Evolutionary conservation across 2,888 invertebrate genomes (phyloP), one percentile per base, ranked within the genome.

Genomic region (Odontothrips loti): DNA sequence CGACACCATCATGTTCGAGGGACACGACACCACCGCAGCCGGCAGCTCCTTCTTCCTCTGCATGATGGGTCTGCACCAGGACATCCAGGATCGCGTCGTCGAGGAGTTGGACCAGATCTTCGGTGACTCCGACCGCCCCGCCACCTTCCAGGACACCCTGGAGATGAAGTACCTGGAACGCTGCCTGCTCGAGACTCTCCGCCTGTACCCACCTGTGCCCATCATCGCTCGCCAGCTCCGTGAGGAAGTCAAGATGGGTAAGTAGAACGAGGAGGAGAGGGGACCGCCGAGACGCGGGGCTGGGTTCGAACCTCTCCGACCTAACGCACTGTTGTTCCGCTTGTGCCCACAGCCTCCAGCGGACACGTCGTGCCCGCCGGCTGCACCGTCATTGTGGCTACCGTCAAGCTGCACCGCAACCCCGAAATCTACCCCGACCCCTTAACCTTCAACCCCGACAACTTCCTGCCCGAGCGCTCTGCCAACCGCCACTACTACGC

Each of bases 1-100:
- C 0, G 94, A 95, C 85, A 95, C 95, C 0, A 95, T 95, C 82
- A 95, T 95, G 95, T 95, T 95, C 86, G 94, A 97, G 91, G 94
- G 94, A 3, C 95, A 95, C 86, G 95, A 95, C 85, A 95, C 95
- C 11, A 95, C 94, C 0, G 93, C 95, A 15, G 94, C 96, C 51
- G 96, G 94, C 0, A 94, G 96, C 83, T 95, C 94, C 86, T 97
- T 96, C 90, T 93, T 94, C 82, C 89, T 96, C 10, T 94, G 94
- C 84, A 89, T 96, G 85, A 91, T 97, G 86, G 96, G 95, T 8
- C 90, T 93, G 79, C 92, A 96, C 86, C 93, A 93, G 75, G 90
- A 95, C 17, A 91, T 96, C 78, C 96, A 97, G 88, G 90, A 90
- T 0, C 92, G 89, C 84, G 94, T 94, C 0, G 91, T 92, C 85